phyloP scores from a whole-genome alignment of 2,113 vertebrate genomes.

The Ochotona curzoniae region DNA sequence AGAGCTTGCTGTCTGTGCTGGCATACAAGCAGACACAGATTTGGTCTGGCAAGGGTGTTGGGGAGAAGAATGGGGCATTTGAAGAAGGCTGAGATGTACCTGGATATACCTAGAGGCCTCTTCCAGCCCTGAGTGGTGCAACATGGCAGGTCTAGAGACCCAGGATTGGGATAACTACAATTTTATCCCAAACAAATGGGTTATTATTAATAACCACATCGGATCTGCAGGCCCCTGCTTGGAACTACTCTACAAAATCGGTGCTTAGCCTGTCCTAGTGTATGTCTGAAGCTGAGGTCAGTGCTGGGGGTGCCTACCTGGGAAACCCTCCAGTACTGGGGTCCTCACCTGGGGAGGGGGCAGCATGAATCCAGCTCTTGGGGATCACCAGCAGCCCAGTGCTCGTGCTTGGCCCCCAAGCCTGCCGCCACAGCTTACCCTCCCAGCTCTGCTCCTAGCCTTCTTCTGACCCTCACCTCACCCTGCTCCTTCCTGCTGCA shows the following conservation, averaged over 20 bases:
- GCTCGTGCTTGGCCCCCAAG: neutral
- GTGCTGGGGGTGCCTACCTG: neutral
- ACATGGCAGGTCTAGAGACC: neutral
- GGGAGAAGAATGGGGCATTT: neutral
- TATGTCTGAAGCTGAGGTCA: constrained; percentile 28
- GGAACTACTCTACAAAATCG: neutral
- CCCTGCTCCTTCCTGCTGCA: neutral
- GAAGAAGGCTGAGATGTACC: neutral
- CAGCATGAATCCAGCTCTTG: neutral
- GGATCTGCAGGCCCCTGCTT: neutral
- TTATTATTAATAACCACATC: neutral
- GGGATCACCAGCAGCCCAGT: fast-evolving
- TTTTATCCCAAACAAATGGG: neutral
- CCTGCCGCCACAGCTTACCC: no score
- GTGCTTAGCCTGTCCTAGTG: neutral
- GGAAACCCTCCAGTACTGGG: neutral
- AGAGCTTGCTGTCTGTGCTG: neutral
- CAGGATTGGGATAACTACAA: neutral
- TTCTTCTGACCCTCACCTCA: neutral
- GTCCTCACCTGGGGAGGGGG: neutral
- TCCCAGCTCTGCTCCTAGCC: neutral
- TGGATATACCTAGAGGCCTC: neutral
- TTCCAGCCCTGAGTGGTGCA: fast-evolving
- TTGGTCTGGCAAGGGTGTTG: neutral
- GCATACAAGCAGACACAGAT: neutral